Conservation (phyloP, 2,797 vertebrate genomes). For the Anabas testudineus region DNA sequence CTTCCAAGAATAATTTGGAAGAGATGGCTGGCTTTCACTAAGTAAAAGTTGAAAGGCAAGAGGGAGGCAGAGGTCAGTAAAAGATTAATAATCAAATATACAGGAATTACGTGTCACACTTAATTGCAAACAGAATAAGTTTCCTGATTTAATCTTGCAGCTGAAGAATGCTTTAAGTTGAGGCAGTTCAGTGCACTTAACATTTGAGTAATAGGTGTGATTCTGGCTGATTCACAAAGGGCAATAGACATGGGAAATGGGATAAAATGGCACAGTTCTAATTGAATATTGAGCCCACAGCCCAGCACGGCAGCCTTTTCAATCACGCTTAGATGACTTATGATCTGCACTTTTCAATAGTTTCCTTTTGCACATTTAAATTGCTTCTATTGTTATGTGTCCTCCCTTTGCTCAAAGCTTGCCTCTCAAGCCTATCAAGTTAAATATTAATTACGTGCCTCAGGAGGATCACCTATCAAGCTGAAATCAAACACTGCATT, state of each 20-base stretch:
- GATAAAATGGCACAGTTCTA: slow-evolving; percentile 71
- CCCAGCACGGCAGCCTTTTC: slow-evolving; percentile 53
- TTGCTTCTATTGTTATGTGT: slow-evolving; percentile 78
- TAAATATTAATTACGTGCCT: slow-evolving; percentile 88
- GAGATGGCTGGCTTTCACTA: slow-evolving; percentile 76
- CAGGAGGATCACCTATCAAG: slow-evolving; percentile 83
- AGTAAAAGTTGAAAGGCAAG: slow-evolving; percentile 68
- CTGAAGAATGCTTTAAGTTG: slow-evolving; percentile 24
- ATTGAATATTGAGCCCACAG: slow-evolving; percentile 69
- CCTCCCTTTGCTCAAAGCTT: slow-evolving; percentile 70
- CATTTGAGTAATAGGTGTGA: slow-evolving; percentile 66
- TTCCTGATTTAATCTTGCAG: slow-evolving; percentile 66
- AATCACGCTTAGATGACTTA: slow-evolving; percentile 67
- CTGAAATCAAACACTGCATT: slow-evolving; percentile 87
- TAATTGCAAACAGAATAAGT: slow-evolving; percentile 70
- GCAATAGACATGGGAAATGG: slow-evolving; percentile 45
- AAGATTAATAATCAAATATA: slow-evolving; percentile 78
- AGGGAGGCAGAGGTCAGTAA: slow-evolving; percentile 62
- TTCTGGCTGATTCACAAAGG: slow-evolving; percentile 61
- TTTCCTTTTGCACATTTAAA: slow-evolving; percentile 79
- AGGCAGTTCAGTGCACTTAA: slow-evolving; percentile 37
- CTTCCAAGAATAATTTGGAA: slow-evolving; percentile 79
- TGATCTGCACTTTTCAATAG: slow-evolving; percentile 68
- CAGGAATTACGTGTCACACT: slow-evolving; percentile 72
- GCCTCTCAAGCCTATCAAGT: slow-evolving; percentile 83